Evolutionary conservation across 2,113 vertebrate genomes (phyloP).

Genomic region (Pangasianodon hypophthalmus): DNA sequence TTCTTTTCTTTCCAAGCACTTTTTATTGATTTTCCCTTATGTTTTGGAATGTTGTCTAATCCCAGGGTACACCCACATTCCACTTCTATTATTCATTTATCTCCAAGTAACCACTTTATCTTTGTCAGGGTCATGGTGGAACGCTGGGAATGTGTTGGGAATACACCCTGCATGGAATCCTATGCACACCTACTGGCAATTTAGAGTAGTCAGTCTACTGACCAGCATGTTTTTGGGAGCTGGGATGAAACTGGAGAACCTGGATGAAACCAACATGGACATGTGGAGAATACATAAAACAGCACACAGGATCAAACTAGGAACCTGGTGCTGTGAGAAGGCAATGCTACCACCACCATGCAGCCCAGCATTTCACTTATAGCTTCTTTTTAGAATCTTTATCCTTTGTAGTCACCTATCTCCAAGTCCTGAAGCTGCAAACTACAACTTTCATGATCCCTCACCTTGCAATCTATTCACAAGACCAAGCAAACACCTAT

Average conservation of each 20-base stretch:
- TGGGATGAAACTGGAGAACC: not conserved
- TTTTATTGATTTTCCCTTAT: not conserved
- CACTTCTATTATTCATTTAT: not conserved
- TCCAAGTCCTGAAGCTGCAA: not conserved
- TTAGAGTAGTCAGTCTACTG: not conserved
- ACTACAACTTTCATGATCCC: not conserved
- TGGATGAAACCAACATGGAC: not conserved
- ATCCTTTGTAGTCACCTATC: not conserved
- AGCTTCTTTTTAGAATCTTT: not conserved
- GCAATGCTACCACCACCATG: not conserved
- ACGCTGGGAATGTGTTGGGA: not conserved
- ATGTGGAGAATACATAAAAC: not conserved
- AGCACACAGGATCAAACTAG: not conserved
- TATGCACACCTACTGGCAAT: too few relatives aligned
- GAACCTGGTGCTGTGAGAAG: not conserved
- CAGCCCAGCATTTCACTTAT: not conserved
- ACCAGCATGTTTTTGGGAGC: not conserved
- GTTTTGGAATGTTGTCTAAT: not conserved
- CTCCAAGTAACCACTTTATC: not conserved
- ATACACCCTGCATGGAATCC: not conserved
- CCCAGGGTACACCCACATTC: not conserved
- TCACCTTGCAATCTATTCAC: not conserved
- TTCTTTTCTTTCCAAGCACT: not conserved
- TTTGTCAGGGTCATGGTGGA: not conserved
- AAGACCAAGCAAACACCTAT: not conserved